Evolutionary conservation across 2,888 invertebrate genomes (phyloP).

Genomic region (Mythimna impura): DNA sequence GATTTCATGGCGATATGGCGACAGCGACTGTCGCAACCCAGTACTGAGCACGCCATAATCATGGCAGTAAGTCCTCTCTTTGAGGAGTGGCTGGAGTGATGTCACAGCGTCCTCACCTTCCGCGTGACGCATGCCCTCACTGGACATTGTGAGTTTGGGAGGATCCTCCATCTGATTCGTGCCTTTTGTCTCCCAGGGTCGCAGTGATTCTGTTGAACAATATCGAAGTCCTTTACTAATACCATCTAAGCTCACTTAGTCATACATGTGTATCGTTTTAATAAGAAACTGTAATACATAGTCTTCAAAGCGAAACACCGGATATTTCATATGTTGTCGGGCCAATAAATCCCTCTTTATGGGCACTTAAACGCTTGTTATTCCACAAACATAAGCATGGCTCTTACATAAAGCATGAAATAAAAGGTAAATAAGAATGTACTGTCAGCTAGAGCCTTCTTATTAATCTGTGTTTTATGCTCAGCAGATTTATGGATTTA

Average conservation of each 20-base stretch:
- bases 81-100: too few species aligned
- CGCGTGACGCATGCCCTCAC: too few species aligned
- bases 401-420: conserved; percentile 73
- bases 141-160: too few species aligned
- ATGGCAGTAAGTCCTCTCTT: too few species aligned
- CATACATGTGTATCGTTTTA: conserved; percentile 58
- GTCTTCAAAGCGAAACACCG: conserved; percentile 73
- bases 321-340: conserved; percentile 79
- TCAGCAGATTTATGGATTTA: conserved; percentile 30
- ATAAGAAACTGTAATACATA: conserved; percentile 63
- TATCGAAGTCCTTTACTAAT: conserved; percentile 9
- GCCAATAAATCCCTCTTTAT: conserved; percentile 83
- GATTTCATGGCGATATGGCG: too few species aligned
- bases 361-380: conserved; percentile 86
- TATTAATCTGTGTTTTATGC: conserved; percentile 68
- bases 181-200: too few species aligned
- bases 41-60: too few species aligned
- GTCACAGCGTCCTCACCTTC: too few species aligned
- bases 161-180: too few species aligned
- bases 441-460: conserved; percentile 52
- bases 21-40: too few species aligned
- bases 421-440: conserved; percentile 73
- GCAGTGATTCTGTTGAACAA: too few species aligned
- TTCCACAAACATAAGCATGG: conserved; percentile 79
- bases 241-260: conserved; percentile 17